Conservation (phyloP, 1,140 invertebrate species). For the Thalassaphorura encarpata region DNA sequence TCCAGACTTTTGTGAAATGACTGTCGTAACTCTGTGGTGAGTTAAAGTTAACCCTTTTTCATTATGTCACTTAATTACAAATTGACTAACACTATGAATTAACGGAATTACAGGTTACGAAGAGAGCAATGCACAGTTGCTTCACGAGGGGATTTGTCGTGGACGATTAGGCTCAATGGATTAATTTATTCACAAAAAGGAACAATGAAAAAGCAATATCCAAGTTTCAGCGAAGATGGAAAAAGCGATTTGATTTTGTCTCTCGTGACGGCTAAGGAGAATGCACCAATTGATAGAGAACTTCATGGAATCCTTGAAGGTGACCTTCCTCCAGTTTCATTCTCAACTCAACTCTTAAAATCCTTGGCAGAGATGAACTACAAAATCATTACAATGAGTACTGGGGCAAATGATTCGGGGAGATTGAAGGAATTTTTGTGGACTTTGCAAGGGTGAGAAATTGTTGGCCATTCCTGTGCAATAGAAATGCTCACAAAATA, state of each 20-base stretch:
- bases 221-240: not conserved
- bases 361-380: not conserved
- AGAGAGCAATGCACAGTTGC: not conserved
- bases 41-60: not conserved
- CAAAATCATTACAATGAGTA: not conserved
- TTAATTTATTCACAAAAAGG: not conserved
- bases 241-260: too few species aligned
- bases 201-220: not conserved
- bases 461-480: too few species aligned
- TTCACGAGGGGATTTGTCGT: not conserved
- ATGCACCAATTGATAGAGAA: not conserved
- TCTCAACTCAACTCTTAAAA: not conserved
- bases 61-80: not conserved
- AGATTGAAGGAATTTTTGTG: not conserved
- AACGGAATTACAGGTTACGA: not conserved
- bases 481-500: too few species aligned
- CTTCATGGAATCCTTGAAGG: not conserved
- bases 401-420: not conserved
- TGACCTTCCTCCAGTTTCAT: not conserved
- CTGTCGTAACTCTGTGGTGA: not conserved
- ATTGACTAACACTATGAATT: not conserved
- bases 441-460: not conserved
- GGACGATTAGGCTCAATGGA: not conserved
- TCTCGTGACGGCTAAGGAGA: not conserved
- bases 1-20: too few species aligned